Base-by-base conservation (phyloP, 2,113 vertebrate genomes). In the Eidolon helvum region DNA sequence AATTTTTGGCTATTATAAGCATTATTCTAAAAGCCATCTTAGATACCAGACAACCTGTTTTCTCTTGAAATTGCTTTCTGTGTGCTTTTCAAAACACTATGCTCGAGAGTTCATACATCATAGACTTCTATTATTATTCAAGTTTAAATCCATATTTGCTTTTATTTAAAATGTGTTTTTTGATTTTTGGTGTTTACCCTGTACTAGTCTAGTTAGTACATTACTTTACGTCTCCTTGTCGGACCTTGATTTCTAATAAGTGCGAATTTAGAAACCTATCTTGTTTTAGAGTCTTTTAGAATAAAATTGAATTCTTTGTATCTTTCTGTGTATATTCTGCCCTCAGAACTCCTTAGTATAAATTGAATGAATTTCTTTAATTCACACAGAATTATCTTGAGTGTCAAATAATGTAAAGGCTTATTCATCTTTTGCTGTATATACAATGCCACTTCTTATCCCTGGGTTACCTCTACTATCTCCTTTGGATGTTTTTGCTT, bases 41-140 rank as follows among this genome's bases (percentile, higher is more conserved):
- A 14, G 72, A 28, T 79, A 71, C 79, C 79, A 83, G 91, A 48
- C 59, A 94, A 50, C 53, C 72, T 95, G 1, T 93, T 95, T 96
- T 97, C 48, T 59, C 21, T 69, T 94, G 48, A 69, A 66, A 9
- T 24, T 61, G 63, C 11, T 96, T 91, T 69, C 57, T 96, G 0
- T 72, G 65, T 55, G 72, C 68, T 97, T 96, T 66, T 95, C 43
- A 90, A 96, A 97, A 68, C 30, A 66, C 1, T 63, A 2, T 97
- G 24, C 79, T 96, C 26, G 33, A 26, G 15, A 30, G 65, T 26
- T 78, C 71, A 57, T 38, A 24, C 30, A 22, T 74, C 72, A 91
- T 87, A 96, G 69, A 94, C 28, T 65, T 90, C 71, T 96, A 82
- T 98, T 96, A 82, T 98, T 87, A 92, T 97, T 92, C 50, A 50